phyloP scores from a whole-genome alignment of 2,113 vertebrate genomes.

The Labeo catla region DNA sequence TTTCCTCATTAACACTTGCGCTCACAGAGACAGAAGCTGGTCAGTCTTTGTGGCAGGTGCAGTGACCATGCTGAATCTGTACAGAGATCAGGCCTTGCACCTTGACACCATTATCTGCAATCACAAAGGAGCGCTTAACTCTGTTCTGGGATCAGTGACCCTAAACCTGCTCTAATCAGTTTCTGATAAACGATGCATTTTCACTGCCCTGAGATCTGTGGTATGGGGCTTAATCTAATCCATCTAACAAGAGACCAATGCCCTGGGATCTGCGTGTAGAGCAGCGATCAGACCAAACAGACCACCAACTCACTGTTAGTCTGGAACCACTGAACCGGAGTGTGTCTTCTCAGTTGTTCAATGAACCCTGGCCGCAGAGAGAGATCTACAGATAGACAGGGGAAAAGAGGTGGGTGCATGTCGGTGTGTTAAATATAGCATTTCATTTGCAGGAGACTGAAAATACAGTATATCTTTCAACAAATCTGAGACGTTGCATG shows the following conservation, averaged over 20 bases:
- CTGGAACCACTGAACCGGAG: constrained; percentile 67
- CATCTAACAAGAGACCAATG: constrained; percentile 3
- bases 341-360: constrained; percentile 60
- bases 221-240: constrained; percentile 59
- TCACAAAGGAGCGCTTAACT: constrained; percentile 36
- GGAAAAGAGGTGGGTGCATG: constrained; percentile 11
- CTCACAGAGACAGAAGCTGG: constrained; percentile 35
- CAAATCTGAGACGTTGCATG: constrained; percentile 3
- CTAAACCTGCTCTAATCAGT: constrained; percentile 35
- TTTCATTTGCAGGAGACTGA: neutral
- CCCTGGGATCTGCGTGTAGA: constrained; percentile 25
- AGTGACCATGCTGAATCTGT: constrained; percentile 64
- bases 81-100: constrained; percentile 58
- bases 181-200: constrained; percentile 59
- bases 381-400: constrained; percentile 57
- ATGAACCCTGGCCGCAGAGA: constrained; percentile 47
- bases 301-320: constrained; percentile 74
- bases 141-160: constrained; percentile 53
- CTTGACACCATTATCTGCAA: constrained; percentile 44
- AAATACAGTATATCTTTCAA: constrained; percentile 7
- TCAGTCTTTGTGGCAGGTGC: constrained; percentile 66
- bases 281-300: constrained; percentile 65
- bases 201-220: constrained; percentile 70
- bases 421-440: neutral
- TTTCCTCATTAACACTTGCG: constrained; percentile 55